Percentiles rank a stretch among this genome's conserved stretches.
These are phyloP conservation scores for Xestia rhomboidea DNA, from an alignment of 2,888 invertebrate species.

Conservation along the genomic window DNA sequence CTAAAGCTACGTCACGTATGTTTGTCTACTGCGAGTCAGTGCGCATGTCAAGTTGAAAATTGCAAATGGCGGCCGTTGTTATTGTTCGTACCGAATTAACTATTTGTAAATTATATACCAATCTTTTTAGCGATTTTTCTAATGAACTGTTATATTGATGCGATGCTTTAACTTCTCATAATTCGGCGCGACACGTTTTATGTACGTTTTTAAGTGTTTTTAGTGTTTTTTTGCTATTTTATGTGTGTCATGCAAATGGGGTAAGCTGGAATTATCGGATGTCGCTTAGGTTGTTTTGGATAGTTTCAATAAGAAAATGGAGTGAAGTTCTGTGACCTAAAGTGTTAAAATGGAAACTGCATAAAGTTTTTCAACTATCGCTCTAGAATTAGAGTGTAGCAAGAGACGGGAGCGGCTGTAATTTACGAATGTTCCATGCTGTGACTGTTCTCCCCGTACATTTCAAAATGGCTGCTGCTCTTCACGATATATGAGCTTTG, in stretches of 20 bases:
- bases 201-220: conserved; percentile 90
- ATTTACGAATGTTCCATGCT: conserved; percentile 90
- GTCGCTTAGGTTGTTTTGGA: conserved; percentile 91
- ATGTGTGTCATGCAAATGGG: conserved; percentile 94
- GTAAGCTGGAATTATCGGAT: conserved; percentile 92
- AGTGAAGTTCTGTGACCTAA: conserved; percentile 87
- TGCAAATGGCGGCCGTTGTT: conserved; percentile 99
- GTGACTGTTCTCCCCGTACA: conserved; percentile 91
- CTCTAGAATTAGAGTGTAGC: conserved; percentile 76
- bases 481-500: conserved; percentile 91
- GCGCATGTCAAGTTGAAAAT: conserved; percentile 96
- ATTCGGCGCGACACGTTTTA: conserved; percentile 88
- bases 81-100: conserved; percentile 98
- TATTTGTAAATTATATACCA: conserved; percentile 93
- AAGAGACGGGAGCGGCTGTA: conserved; percentile 81
- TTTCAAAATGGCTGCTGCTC: conserved; percentile 92
- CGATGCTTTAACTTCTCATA: conserved; percentile 88
- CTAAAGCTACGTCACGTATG: conserved; percentile 83
- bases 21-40: conserved; percentile 89
- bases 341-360: conserved; percentile 87
- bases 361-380: conserved; percentile 83
- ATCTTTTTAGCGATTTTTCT: conserved; percentile 92
- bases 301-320: conserved; percentile 88
- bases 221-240: conserved; percentile 91
- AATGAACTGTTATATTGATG: conserved; percentile 89